Conservation (phyloP, 1,140 invertebrate species). For the Xylocopa sonorina region DNA sequence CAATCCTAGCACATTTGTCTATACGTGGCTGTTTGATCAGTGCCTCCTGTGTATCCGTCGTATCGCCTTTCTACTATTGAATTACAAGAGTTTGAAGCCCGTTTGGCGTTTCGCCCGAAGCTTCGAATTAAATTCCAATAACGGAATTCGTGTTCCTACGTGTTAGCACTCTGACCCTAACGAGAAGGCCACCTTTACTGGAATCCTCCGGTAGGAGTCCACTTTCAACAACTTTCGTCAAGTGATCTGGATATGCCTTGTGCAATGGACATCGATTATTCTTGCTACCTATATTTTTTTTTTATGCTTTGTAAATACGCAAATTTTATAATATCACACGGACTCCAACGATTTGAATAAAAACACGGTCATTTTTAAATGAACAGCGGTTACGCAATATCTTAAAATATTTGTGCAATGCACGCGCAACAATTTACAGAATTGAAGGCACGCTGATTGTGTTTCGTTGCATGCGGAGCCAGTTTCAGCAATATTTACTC, state of each 20-base stretch:
- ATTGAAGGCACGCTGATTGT: no score
- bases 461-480: no score
- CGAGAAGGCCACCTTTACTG: background rate
- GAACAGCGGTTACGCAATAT: no score
- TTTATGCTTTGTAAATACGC: no score
- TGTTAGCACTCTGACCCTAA: slow-evolving; percentile 4
- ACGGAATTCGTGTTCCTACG: background rate
- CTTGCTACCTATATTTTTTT: background rate
- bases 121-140: slow-evolving; percentile 26
- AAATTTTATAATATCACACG: no score
- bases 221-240: background rate
- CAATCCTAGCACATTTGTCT: background rate
- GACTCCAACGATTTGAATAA: no score
- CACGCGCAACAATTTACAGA: no score
- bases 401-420: no score
- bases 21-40: background rate
- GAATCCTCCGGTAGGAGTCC: no score
- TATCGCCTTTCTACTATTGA: slow-evolving; percentile 24
- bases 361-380: no score
- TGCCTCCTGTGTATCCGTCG: background rate
- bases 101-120: slow-evolving; percentile 5
- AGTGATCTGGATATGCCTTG: background rate
- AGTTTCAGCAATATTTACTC: no score
- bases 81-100: slow-evolving; percentile 16
- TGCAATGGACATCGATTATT: background rate